Conservation (phyloP, 2,113 vertebrate genomes). For the Catharus bicknelli region DNA sequence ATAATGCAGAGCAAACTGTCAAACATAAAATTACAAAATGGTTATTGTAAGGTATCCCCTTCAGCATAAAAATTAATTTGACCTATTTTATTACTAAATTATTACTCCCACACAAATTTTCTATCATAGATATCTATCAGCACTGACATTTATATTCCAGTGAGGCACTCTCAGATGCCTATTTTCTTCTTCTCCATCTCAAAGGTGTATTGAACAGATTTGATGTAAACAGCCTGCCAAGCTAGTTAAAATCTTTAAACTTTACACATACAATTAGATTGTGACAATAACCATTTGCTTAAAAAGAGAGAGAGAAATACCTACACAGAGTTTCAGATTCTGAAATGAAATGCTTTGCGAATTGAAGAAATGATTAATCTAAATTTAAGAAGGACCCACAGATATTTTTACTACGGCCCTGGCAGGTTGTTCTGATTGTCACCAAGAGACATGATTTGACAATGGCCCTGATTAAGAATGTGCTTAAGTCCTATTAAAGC, state of each 20-base stretch:
- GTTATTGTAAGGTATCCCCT: slow-evolving; percentile 67
- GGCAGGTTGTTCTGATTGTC: slow-evolving; percentile 43
- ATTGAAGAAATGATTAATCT: background rate
- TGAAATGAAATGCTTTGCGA: background rate
- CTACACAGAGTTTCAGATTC: background rate
- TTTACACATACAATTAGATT: slow-evolving; percentile 56
- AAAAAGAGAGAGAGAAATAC: background rate
- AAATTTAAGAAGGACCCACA: slow-evolving; percentile 22
- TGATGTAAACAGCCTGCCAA: slow-evolving; percentile 58
- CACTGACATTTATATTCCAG: slow-evolving; percentile 59
- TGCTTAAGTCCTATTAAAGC: slow-evolving; percentile 68
- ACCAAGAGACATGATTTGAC: slow-evolving; percentile 47
- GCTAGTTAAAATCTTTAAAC: slow-evolving; percentile 59
- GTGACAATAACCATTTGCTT: slow-evolving; percentile 26
- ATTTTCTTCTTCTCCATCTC: slow-evolving; percentile 36
- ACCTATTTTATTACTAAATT: slow-evolving; percentile 70
- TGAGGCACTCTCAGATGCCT: slow-evolving; percentile 26
- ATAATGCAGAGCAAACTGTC: slow-evolving; percentile 59
- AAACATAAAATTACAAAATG: slow-evolving; percentile 67
- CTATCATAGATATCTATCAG: slow-evolving; percentile 62
- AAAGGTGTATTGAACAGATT: slow-evolving; percentile 55
- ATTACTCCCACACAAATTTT: slow-evolving; percentile 71
- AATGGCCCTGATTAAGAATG: slow-evolving; percentile 59
- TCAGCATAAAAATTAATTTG: slow-evolving; percentile 66
- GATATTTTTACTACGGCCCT: background rate